Conservation (phyloP, 2,888 invertebrate species). For the Gisinianus flammeolus region DNA sequence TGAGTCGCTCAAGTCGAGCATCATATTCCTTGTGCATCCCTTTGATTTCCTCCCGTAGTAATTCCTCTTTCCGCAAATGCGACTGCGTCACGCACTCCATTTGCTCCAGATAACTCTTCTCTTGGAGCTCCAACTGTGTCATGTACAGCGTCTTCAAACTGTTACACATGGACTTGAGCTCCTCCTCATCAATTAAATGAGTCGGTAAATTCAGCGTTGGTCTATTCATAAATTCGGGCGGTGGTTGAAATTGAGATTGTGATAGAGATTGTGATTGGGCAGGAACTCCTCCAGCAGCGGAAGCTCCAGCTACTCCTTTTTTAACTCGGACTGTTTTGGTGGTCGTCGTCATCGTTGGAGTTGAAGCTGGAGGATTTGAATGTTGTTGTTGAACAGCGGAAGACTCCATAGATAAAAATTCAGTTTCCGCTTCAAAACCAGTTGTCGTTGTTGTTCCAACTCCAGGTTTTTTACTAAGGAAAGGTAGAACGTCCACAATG, state of each 20-base stretch:
- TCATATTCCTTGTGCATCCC: conserved; percentile 54
- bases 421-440: neutral
- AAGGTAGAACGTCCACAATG: conserved; percentile 39
- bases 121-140: conserved; percentile 54
- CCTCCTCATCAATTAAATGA: conserved; percentile 56
- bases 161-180: conserved; percentile 54
- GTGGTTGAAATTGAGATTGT: conserved; percentile 29
- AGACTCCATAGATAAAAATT: neutral
- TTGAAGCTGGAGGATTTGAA: neutral
- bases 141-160: conserved; percentile 53
- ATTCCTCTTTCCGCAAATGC: conserved; percentile 66
- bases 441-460: neutral
- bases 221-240: neutral
- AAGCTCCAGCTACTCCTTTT: neutral
- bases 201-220: conserved; percentile 51
- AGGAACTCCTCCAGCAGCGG: neutral
- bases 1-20: conserved; percentile 46
- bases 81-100: conserved; percentile 48
- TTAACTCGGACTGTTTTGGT: conserved; percentile 3
- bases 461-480: conserved; percentile 15
- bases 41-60: conserved; percentile 69
- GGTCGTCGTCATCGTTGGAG: conserved; percentile 1
- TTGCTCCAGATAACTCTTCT: conserved; percentile 55
- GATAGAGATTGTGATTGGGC: conserved; percentile 14
- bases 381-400: neutral